phyloP scores from a whole-genome alignment of 1,140 invertebrate species.

The Drosophila nigromelanica region DNA sequence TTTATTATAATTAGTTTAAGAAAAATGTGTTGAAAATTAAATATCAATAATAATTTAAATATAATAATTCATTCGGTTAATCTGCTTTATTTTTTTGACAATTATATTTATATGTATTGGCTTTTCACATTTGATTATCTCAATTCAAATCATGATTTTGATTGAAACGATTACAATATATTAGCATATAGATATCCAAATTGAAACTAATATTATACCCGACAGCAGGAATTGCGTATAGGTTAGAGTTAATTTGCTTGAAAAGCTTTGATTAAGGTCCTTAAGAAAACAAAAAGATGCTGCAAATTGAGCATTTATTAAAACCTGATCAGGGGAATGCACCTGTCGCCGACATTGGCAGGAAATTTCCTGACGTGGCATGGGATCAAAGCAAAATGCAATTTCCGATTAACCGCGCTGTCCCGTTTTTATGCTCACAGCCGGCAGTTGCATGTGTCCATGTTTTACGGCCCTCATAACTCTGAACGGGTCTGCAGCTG shows the following conservation, averaged over 20 bases:
- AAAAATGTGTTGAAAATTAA: too few species aligned
- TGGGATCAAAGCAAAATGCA: conserved; percentile 70
- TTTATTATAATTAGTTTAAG: too few species aligned
- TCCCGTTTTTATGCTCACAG: conserved; percentile 43
- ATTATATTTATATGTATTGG: too few species aligned
- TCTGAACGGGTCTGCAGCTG: conserved; percentile 26
- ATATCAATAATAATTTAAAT: too few species aligned
- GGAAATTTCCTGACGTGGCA: conserved; percentile 68
- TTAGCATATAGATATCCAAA: too few species aligned
- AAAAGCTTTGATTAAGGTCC: background rate
- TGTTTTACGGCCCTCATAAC: conserved; percentile 61
- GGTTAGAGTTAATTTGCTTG: background rate
- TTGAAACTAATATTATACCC: too few species aligned
- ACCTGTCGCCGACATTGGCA: conserved; percentile 53
- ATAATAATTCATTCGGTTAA: too few species aligned
- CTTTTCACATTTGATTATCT: too few species aligned
- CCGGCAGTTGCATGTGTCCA: conserved; percentile 36
- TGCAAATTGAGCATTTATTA: conserved; percentile 3
- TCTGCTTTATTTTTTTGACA: too few species aligned
- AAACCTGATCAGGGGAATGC: background rate
- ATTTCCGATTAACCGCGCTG: conserved; percentile 65
- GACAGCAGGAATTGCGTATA: too few species aligned
- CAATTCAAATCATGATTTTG: too few species aligned
- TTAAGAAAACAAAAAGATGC: background rate
- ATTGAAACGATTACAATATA: too few species aligned